Conservation (phyloP, 2,797 vertebrate genomes). For the Chaenodraco wilsoni region DNA sequence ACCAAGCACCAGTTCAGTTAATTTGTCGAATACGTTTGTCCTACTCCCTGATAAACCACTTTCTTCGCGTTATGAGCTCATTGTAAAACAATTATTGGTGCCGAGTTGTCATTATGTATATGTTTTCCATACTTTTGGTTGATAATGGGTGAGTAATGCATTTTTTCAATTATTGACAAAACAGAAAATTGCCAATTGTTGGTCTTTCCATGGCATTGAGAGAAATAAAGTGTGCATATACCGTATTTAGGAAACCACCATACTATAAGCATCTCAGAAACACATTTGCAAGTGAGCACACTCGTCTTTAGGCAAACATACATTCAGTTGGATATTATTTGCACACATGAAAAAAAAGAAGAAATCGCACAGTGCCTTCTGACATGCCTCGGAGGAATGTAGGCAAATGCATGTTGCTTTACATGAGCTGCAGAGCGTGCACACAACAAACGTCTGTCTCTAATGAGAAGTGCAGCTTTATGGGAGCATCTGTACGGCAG, state of each 20-base stretch:
- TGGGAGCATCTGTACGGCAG: constrained; percentile 54
- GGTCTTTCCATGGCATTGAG: not conserved
- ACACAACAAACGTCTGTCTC: constrained; percentile 65
- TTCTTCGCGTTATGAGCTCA: too few species aligned
- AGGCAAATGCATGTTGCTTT: constrained; percentile 42
- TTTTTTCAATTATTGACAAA: not conserved
- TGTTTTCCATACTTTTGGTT: not conserved
- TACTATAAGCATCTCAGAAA: constrained; percentile 1
- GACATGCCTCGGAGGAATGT: constrained; percentile 36
- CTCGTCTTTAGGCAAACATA: constrained; percentile 22
- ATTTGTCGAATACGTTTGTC: not conserved
- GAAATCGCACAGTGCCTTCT: constrained; percentile 7
- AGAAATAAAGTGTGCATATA: too few species aligned
- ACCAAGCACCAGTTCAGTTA: too few species aligned
- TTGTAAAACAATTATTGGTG: too few species aligned
- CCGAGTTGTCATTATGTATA: not conserved
- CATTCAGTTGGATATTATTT: constrained; percentile 21
- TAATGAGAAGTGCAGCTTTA: constrained; percentile 49
- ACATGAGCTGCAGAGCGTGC: constrained; percentile 17
- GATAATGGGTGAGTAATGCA: not conserved
- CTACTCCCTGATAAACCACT: too few species aligned
- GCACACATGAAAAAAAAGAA: constrained; percentile 25
- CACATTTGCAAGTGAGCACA: constrained; percentile 2
- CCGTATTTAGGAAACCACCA: not conserved
- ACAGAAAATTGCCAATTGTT: not conserved